Evolutionary conservation across 2,888 invertebrate species (phyloP).

Genomic region (Sipha maydis): DNA sequence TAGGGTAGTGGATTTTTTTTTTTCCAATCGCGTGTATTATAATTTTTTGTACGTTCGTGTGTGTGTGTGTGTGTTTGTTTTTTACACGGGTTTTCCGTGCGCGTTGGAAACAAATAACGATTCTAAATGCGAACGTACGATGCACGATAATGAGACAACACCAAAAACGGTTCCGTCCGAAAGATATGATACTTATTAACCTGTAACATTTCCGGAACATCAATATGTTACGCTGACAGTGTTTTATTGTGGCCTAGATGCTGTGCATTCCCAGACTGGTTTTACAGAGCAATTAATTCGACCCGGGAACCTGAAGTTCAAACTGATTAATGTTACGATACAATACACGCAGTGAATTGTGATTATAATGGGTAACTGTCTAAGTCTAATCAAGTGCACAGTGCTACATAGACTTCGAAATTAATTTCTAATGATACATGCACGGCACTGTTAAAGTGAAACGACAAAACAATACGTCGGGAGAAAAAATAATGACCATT

Average conservation of each 20-base stretch:
- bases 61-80: background rate
- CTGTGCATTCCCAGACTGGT: constrained; percentile 16
- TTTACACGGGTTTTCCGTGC: background rate
- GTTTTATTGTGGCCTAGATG: constrained; percentile 35
- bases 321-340: constrained; percentile 30
- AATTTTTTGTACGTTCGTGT: no score
- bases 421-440: constrained; percentile 28
- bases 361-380: constrained; percentile 40
- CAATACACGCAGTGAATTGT: background rate
- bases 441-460: constrained; percentile 2
- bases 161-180: background rate
- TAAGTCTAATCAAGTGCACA: constrained; percentile 35
- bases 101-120: background rate
- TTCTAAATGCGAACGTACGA: no score
- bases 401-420: constrained; percentile 18
- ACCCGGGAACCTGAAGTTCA: constrained; percentile 37
- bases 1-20: no score
- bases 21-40: no score
- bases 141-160: background rate
- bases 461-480: constrained; percentile 29
- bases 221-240: background rate
- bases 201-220: background rate
- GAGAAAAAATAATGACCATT: constrained; percentile 30
- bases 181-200: background rate
- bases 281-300: constrained; percentile 38